phyloP scores from a whole-genome alignment of 2,113 vertebrate genomes.

The Dicrurus megarhynchus region DNA sequence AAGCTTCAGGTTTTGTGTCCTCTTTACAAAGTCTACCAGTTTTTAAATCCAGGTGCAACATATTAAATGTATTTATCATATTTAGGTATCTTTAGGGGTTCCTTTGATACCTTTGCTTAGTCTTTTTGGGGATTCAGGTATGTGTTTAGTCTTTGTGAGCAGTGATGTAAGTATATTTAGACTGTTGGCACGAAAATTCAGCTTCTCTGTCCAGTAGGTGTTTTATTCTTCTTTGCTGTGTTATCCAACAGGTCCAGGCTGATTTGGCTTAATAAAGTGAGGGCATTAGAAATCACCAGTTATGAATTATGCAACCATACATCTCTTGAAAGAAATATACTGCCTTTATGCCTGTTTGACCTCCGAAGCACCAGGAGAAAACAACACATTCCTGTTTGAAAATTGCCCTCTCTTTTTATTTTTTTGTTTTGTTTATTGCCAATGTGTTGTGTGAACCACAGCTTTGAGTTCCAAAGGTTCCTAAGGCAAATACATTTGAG shows the following conservation, averaged over 20 bases:
- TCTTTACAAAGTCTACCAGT: not conserved
- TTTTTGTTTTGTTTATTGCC: not conserved
- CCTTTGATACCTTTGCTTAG: not conserved
- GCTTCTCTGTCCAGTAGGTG: not conserved
- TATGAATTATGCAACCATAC: not conserved
- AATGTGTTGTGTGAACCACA: not conserved
- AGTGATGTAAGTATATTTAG: not conserved
- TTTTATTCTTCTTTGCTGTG: not conserved
- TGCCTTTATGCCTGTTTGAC: not conserved
- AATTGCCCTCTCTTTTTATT: not conserved
- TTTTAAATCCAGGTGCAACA: not conserved
- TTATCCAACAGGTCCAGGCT: not conserved
- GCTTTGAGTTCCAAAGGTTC: not conserved
- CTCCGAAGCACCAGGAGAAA: not conserved
- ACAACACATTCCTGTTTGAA: not conserved
- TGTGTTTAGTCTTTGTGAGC: not conserved
- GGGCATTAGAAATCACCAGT: not conserved
- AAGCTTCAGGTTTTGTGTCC: not conserved
- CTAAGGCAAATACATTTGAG: not conserved
- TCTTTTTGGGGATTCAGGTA: not conserved
- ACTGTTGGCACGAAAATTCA: not conserved
- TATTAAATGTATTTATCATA: not conserved
- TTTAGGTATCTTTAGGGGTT: not conserved
- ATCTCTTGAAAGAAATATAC: not conserved
- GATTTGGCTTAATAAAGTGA: not conserved